Evolutionary conservation across 2,113 vertebrate species (phyloP).

Genomic region (Leptobrachium leishanense): DNA sequence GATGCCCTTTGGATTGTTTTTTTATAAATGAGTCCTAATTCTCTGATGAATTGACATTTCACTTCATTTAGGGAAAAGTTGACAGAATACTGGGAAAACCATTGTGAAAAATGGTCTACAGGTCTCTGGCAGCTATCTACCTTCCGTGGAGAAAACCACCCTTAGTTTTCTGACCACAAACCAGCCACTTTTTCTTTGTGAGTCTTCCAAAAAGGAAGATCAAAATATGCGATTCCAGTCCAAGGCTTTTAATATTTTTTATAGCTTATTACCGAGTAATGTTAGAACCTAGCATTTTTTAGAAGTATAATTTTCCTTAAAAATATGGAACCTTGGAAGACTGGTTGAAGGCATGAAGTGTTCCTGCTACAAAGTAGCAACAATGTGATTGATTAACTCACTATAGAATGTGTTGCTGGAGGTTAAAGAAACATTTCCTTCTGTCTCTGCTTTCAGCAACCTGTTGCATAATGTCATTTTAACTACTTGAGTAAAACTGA

Average conservation of each 20-base stretch:
- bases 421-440: conserved; percentile 5
- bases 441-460: conserved; percentile 24
- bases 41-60: conserved; percentile 66
- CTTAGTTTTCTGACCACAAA: conserved; percentile 65
- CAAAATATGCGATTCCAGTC: conserved; percentile 70
- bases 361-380: conserved; percentile 32
- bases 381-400: conserved; percentile 34
- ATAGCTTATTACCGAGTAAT: conserved; percentile 54
- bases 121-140: conserved; percentile 60
- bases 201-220: conserved; percentile 73
- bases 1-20: conserved; percentile 69
- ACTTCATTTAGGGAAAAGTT: conserved; percentile 57
- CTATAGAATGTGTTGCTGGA: conserved; percentile 33
- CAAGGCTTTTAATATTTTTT: conserved; percentile 75
- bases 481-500: conserved; percentile 2
- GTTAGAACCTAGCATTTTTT: conserved; percentile 52
- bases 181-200: conserved; percentile 66
- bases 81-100: conserved; percentile 51
- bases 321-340: conserved; percentile 48
- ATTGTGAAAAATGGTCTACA: conserved; percentile 40
- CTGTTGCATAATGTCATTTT: conserved; percentile 7
- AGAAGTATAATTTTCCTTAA: conserved; percentile 51
- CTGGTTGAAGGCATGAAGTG: conserved; percentile 34
- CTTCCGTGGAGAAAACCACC: conserved; percentile 64
- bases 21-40: conserved; percentile 69